A percentile compares a stretch with the other conserved stretches of the same genome.
Evolutionary conservation across 2,888 invertebrate genomes (phyloP).

Genomic region (Dryobota labecula): DNA sequence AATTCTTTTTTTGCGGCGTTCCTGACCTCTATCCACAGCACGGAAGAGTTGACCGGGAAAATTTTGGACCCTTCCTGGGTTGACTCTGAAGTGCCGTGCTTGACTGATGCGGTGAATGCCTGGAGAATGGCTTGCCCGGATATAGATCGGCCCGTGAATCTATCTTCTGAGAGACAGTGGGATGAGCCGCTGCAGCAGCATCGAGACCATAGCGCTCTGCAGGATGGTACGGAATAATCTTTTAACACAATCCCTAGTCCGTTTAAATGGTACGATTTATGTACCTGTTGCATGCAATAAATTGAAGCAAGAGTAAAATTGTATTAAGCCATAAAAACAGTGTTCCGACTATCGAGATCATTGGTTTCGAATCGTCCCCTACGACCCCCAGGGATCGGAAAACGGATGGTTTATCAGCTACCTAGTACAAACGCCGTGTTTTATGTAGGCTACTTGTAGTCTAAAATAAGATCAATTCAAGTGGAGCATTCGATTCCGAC

Average conservation of each 20-base stretch:
- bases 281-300: constrained; percentile 27
- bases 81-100: too few species aligned
- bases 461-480: not conserved
- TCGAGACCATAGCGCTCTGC: too few species aligned
- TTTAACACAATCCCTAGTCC: not conserved
- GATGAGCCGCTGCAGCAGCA: too few species aligned
- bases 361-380: not conserved
- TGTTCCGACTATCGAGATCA: not conserved
- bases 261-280: not conserved
- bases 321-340: not conserved
- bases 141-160: too few species aligned
- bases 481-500: not conserved
- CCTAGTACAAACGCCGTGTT: not conserved
- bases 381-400: not conserved
- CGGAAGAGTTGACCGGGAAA: too few species aligned
- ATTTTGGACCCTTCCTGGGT: too few species aligned
- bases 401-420: not conserved
- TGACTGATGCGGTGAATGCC: too few species aligned
- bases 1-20: too few species aligned
- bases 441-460: not conserved
- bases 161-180: too few species aligned
- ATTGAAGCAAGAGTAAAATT: constrained; percentile 10
- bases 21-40: too few species aligned
- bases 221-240: too few species aligned
- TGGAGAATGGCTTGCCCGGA: too few species aligned